Base-by-base conservation (phyloP, 2,797 vertebrate genomes). In the Philypnodon macrostomus region DNA sequence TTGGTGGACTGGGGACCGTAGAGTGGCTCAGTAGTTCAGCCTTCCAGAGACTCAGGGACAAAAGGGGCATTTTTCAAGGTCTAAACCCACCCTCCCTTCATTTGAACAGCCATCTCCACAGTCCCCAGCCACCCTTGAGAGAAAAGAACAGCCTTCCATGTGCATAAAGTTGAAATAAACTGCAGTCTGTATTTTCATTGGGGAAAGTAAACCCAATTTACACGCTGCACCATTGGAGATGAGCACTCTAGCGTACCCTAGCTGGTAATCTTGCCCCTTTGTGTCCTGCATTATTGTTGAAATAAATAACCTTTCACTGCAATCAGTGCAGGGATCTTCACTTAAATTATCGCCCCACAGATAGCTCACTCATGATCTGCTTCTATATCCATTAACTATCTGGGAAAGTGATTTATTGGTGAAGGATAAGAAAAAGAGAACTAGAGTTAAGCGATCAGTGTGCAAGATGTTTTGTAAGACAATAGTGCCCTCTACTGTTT, bases 291-390 rank as follows among this genome's bases (percentile, higher is more conserved):
- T 88, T 89, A 88, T 88, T 87, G 89, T 90, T 87, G 87, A 89
- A 90, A 91, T 90, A 91, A 91, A 90, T 91, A 90, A 90, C 88
- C 88, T 90, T 89, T 91, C 90, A 88, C 78, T 83, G 84, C 88
- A 88, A 90, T 91, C 88, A 88, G 87, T 81, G 85, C 71, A 77
- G 77, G 87, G 84, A 91, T 90, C 89, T 89, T 90, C 88, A 86
- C 88, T 89, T 88, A 89, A 91, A 89, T 90, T 88, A 90, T 91
- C 88, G 71, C 84, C 81, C 81, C 73, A 63, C 83, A 90, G 88
- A 90, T 89, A 91, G 87, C 87, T 91, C 88, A 90, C 89, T 90
- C 90, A 89, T 86, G 87, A 90, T 90, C 87, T 88, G 87, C 85
- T 88, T 88, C 88, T 87, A 87, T 87, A 88, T 88, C 88, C 87